Conservation (phyloP, 2,113 vertebrate species). For the Istiophorus platypterus region DNA sequence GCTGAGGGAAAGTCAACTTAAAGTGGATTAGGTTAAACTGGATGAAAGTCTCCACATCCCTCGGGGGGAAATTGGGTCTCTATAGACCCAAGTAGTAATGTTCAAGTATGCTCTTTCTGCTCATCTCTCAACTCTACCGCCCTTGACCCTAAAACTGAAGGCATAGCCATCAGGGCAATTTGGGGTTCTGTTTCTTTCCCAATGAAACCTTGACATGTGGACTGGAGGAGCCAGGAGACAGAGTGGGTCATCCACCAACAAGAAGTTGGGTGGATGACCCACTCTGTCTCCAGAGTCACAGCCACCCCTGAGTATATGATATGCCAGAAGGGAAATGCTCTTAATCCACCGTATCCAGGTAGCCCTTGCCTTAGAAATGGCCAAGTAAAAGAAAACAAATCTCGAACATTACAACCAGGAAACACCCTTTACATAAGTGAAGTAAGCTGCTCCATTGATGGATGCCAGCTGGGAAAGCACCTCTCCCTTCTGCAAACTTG, state of each 20-base stretch:
- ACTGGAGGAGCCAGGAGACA: too few species aligned
- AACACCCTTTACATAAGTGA: conserved; percentile 67
- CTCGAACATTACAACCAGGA: conserved; percentile 60
- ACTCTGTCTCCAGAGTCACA: too few species aligned
- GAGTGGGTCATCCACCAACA: too few species aligned
- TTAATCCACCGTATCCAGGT: conserved; percentile 16
- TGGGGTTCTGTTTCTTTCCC: too few species aligned
- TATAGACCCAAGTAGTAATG: background rate
- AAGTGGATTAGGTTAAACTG: background rate
- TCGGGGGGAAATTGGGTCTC: background rate
- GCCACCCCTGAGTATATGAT: background rate
- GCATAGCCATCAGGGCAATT: too few species aligned
- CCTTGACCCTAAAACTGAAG: background rate
- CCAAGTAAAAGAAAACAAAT: conserved; percentile 51
- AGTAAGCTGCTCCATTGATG: conserved; percentile 51
- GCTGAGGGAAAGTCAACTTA: too few species aligned
- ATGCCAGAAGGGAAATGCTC: conserved; percentile 27
- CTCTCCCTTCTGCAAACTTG: conserved; percentile 51
- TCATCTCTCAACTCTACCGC: conserved; percentile 9
- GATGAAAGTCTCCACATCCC: background rate
- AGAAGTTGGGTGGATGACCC: too few species aligned
- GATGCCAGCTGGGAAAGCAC: conserved; percentile 78
- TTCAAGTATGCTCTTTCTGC: conserved; percentile 7
- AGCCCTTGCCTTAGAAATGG: conserved; percentile 23
- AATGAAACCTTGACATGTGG: too few species aligned